These are phyloP conservation scores for Malurus cyaneus DNA, from an alignment of 2,113 vertebrate species.

Conservation along the genomic window DNA sequence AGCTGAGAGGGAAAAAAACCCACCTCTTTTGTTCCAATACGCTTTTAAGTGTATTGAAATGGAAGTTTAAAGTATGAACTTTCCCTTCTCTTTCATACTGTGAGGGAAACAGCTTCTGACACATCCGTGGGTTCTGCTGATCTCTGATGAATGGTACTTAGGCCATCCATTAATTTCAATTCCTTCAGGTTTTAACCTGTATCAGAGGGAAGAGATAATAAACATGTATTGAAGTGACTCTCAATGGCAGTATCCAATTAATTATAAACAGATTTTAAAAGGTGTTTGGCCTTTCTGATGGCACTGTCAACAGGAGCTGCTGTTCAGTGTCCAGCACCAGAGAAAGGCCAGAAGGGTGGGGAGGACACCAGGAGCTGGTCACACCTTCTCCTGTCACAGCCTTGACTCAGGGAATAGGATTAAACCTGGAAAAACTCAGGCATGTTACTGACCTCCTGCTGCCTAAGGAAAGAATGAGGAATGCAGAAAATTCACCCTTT, in stretches of 20 bases:
- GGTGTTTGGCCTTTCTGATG: not conserved
- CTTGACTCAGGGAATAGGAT: not conserved
- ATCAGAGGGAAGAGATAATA: not conserved
- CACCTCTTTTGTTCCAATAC: not conserved
- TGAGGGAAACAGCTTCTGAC: not conserved
- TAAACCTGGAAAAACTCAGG: not conserved
- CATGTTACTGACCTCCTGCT: rapidly evolving
- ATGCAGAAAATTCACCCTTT: rapidly evolving
- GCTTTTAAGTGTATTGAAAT: not conserved
- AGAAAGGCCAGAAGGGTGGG: not conserved
- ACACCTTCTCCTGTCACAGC: not conserved
- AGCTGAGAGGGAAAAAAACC: not conserved
- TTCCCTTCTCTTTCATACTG: not conserved
- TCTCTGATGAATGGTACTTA: not conserved
- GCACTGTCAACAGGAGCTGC: not conserved
- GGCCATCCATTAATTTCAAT: not conserved
- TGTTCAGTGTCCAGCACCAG: not conserved
- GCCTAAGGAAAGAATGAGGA: not conserved
- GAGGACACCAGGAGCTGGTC: not conserved
- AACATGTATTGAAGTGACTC: not conserved
- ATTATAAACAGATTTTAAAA: not conserved
- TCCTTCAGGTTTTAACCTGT: not conserved
- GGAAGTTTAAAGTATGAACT: not conserved
- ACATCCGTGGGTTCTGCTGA: not conserved
- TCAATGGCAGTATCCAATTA: not conserved